A percentile compares a stretch with the other conserved stretches of the same genome.
phyloP scores from a whole-genome alignment of 2,888 invertebrate species.

The Gymnocheta viridis region DNA sequence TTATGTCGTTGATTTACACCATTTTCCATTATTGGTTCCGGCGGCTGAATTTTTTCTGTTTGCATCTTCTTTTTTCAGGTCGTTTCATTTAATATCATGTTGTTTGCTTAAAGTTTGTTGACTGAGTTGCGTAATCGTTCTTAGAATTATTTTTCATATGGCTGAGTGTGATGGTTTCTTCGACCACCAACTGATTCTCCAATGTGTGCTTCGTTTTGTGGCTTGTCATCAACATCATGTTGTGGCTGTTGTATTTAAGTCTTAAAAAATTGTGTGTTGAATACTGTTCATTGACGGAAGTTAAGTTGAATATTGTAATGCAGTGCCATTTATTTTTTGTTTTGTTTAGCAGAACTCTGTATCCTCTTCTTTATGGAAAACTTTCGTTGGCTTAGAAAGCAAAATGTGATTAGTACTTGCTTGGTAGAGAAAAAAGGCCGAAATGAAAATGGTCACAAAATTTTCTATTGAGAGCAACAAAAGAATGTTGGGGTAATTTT shows the following conservation, averaged over 20 bases:
- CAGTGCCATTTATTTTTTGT: not conserved
- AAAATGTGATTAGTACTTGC: too few relatives aligned
- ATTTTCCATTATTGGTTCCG: constrained; percentile 41
- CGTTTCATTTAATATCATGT: not conserved
- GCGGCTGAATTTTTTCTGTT: not conserved
- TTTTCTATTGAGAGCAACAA: too few relatives aligned
- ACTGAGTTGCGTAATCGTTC: constrained; percentile 10
- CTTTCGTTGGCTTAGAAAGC: too few relatives aligned
- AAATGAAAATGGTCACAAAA: too few relatives aligned
- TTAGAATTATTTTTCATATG: constrained; percentile 6
- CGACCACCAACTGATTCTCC: constrained; percentile 14
- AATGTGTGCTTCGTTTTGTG: constrained; percentile 19
- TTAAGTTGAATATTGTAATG: not conserved
- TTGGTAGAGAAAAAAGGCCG: too few relatives aligned
- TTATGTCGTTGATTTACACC: constrained; percentile 63
- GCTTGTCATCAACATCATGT: constrained; percentile 21
- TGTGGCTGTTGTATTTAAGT: not conserved
- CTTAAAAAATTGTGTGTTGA: not conserved
- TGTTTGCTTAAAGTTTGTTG: constrained; percentile 28
- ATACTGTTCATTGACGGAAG: not conserved
- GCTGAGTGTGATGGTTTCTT: not conserved
- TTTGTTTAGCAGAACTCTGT: too few relatives aligned
- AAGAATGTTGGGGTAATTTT: too few relatives aligned
- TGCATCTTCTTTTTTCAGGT: not conserved
- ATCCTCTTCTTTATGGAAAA: too few relatives aligned